Percentiles rank a stretch among this genome's conserved stretches.
phyloP scores from a whole-genome alignment of 2,888 invertebrate species.

The Rotaria socialis region DNA sequence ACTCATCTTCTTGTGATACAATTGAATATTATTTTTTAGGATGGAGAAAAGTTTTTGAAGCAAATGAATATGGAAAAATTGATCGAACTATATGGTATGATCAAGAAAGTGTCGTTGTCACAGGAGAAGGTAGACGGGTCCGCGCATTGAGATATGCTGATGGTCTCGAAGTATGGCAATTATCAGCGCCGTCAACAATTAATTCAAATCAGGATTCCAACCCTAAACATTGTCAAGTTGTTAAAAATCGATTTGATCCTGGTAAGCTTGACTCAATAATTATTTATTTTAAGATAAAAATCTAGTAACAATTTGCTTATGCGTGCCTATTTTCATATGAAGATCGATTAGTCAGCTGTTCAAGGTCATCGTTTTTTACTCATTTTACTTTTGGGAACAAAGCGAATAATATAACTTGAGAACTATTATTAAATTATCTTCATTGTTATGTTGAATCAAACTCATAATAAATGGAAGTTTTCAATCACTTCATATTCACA shows the following conservation, averaged over 20 bases:
- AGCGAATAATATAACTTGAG: neutral
- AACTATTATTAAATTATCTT: neutral
- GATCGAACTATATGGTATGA: slow-evolving; percentile 39
- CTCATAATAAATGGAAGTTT: too few species aligned
- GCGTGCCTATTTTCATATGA: neutral
- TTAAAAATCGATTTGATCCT: slow-evolving; percentile 17
- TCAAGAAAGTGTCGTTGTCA: slow-evolving; percentile 39
- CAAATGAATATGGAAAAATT: slow-evolving; percentile 37
- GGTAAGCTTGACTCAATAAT: neutral
- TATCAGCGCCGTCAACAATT: neutral
- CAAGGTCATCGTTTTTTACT: neutral
- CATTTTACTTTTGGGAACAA: neutral
- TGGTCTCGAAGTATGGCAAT: slow-evolving; percentile 44
- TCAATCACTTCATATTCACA: too few species aligned
- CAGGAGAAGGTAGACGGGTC: slow-evolving; percentile 37
- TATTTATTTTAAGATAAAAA: neutral
- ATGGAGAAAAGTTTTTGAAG: slow-evolving; percentile 46
- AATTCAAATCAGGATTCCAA: slow-evolving; percentile 21
- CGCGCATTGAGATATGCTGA: slow-evolving; percentile 40
- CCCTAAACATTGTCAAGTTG: neutral
- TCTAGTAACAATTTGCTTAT: neutral
- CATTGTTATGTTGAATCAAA: too few species aligned
- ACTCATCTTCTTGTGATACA: neutral
- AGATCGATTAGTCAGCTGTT: neutral
- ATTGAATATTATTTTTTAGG: neutral